Evolutionary conservation across 2,888 invertebrate genomes (phyloP), one percentile per base, ranked within the genome.

Genomic region (Galeopsomyia nigrocyanea): DNA sequence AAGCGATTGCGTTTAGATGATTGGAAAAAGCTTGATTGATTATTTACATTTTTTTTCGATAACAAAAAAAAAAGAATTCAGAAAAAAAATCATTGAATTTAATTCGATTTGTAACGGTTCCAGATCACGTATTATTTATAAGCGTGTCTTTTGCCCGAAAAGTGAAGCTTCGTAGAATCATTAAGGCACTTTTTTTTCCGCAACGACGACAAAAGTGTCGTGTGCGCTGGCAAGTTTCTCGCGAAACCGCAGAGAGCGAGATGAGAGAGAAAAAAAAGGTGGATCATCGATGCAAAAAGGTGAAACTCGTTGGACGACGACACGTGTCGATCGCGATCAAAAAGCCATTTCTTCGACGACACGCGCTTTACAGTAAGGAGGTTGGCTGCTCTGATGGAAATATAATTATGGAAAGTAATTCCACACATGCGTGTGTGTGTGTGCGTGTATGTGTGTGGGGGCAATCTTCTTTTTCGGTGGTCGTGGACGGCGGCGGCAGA

Each of bases 321-420:
- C 71, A 47, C 71, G 71, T 65, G 60, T 53, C 58, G 66, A 70
- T 70, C 64, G 70, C 70, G 53, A 71, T 66, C 71, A 62, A 66
- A 66, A 66, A 71, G 65, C 61, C 47, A 71, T 71, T 66, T 49
- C 39, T 53, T 49, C 49, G 13, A 39, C 49, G 10, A 14, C 39
- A 39, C 39, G 39, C 13, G 39, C n/a, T n/a, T n/a, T 39, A 7
- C 39, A 39, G 39, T n/a, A 39, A 39, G 39, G 39, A 39, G 39
- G 47, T 60, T 22, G 14, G 70, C 39, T 31, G 26, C 7, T 3
- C 39, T 60, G 13, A 9, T 46, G 46, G 19, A 60, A 58, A 71
- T 39, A 39, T 65, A 65, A 71, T 61, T 71, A 66, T 71, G 61
- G 53, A 65, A 71, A 66, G 71, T 55, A 31, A 64, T 70, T 64